Evolutionary conservation across 2,888 invertebrate genomes (phyloP).

Genomic region (Melitaea athalia): DNA sequence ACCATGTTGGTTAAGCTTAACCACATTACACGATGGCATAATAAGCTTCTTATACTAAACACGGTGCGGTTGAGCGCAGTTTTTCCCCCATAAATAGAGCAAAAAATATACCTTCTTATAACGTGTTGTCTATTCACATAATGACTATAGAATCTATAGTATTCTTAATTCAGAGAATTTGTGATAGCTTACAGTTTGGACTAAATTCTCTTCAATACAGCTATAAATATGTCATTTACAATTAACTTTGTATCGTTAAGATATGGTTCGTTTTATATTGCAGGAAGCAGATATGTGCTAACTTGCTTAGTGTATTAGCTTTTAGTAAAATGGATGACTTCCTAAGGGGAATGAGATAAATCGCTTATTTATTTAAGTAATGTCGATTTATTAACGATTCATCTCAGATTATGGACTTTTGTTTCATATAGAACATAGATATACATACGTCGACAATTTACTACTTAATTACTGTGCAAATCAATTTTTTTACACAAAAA

Average conservation of each 20-base stretch:
- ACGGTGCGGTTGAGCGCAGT: too few relatives aligned
- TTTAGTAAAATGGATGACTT: conserved; percentile 32
- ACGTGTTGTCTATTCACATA: too few relatives aligned
- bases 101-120: too few relatives aligned
- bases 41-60: too few relatives aligned
- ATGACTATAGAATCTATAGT: background rate
- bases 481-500: too few relatives aligned
- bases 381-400: conserved; percentile 8
- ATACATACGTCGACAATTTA: too few relatives aligned
- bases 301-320: conserved; percentile 22
- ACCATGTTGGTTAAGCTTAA: conserved; percentile 25
- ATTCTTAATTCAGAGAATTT: conserved; percentile 10
- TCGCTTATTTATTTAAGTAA: conserved; percentile 22
- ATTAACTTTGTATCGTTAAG: conserved; percentile 32
- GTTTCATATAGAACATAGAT: background rate
- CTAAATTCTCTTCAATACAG: conserved; percentile 17
- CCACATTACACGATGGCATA: background rate
- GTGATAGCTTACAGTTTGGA: conserved; percentile 21
- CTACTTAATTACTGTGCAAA: too few relatives aligned
- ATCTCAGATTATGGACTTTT: background rate
- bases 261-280: conserved; percentile 26
- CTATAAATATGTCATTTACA: conserved; percentile 29
- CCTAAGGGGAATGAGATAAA: conserved; percentile 27
- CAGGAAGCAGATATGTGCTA: conserved; percentile 33
- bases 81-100: too few relatives aligned